A percentile compares a stretch with the other conserved stretches of the same genome.
Conservation (phyloP, 2,888 invertebrate species). For the Synergus japonicus region DNA sequence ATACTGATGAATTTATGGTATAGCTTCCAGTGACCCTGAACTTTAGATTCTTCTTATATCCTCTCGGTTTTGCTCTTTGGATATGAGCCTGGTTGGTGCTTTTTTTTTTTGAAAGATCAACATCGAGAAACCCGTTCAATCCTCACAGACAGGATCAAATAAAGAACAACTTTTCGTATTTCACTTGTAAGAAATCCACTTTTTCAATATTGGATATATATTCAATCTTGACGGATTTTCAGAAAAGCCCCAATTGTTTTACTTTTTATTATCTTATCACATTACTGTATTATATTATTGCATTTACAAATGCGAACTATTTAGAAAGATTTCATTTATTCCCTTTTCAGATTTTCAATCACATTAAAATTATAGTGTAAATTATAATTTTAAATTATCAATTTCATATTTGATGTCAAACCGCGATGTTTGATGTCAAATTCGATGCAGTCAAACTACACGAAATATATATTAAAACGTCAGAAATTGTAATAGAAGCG, state of each 20-base stretch:
- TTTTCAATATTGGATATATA: not conserved
- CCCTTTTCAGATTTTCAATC: not conserved
- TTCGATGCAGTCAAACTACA: too few species aligned
- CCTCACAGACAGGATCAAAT: not conserved
- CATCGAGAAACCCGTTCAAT: not conserved
- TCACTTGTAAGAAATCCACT: not conserved
- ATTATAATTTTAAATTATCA: too few species aligned
- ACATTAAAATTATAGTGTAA: not conserved
- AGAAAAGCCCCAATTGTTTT: not conserved
- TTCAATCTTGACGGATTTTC: not conserved
- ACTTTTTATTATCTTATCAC: not conserved
- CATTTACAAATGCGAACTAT: not conserved
- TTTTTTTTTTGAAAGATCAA: not conserved
- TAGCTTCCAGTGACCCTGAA: conserved; percentile 55
- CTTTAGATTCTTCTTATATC: conserved; percentile 40
- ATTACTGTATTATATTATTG: not conserved
- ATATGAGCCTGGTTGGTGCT: not conserved
- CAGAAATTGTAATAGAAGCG: not conserved
- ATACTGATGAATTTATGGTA: conserved; percentile 67
- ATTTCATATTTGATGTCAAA: too few species aligned
- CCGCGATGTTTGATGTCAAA: too few species aligned
- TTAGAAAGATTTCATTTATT: not conserved
- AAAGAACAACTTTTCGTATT: not conserved
- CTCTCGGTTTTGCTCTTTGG: not conserved
- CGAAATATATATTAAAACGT: not conserved